These are phyloP conservation scores for Protonibea diacanthus DNA, from an alignment of 2,797 vertebrate genomes.

Conservation along the genomic window DNA sequence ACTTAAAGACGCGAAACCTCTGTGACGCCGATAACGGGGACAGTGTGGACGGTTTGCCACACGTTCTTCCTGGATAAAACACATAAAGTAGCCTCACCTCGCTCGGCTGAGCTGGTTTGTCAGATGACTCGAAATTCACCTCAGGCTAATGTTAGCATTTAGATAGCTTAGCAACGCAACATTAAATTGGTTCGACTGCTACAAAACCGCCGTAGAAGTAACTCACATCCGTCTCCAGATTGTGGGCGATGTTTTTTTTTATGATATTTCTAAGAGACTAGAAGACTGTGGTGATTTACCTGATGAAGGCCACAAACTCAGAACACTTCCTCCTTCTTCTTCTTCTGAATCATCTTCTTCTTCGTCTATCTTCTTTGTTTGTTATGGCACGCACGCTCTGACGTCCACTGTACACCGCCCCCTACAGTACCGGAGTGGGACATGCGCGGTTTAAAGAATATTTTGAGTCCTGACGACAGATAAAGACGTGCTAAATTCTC, in stretches of 20 bases:
- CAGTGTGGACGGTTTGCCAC: not conserved
- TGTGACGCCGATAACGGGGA: not conserved
- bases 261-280: not conserved
- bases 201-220: not conserved
- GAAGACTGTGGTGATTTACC: constrained; percentile 31
- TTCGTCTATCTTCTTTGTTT: constrained; percentile 6
- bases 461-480: not conserved
- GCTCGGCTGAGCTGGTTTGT: not conserved
- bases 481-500: not conserved
- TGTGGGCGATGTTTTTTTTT: too few species aligned
- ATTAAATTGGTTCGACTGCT: not conserved
- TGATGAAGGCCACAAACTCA: not conserved
- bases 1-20: accelerated
- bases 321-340: constrained; percentile 51
- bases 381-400: accelerated
- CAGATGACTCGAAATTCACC: constrained; percentile 48
- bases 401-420: not conserved
- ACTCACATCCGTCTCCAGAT: not conserved
- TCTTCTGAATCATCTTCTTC: constrained; percentile 4
- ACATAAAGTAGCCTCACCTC: not conserved
- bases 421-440: constrained; percentile 18
- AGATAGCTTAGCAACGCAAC: constrained; percentile 45
- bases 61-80: accelerated
- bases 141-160: constrained; percentile 43
- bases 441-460: not conserved